Evolutionary conservation across 2,888 invertebrate species (phyloP), one percentile per base, ranked within the genome.

Genomic region (Oithona nana): DNA sequence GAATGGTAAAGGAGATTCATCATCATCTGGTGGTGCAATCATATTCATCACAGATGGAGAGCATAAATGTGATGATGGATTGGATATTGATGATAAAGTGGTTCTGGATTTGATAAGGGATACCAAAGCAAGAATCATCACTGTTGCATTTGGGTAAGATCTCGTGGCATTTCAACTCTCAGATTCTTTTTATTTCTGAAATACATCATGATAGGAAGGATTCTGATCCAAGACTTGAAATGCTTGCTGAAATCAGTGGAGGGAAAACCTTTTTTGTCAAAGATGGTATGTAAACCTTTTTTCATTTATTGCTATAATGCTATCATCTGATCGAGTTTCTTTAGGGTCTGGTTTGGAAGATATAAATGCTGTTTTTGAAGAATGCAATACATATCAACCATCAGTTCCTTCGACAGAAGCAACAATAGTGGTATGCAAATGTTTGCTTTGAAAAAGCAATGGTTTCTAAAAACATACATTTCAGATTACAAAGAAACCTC

Each of bases 71-170:
- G 61, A 54, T 29, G 65, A 64, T 16, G 65, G 66, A 8, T 51
- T 60, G 8, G 68, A 67, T 8, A 63, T 63, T 30, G 22, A 31
- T 49, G 24, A 50, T 28, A 28, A 31, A 28, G 64, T 63, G 30
- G 51, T 66, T 3, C 65, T 52, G 8, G 59, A 59, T 28, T 61
- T 56, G 20, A 63, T 64, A 28, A 65, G 57, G 8, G 64, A 59
- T 0, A 60, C 61, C 3, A 65, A 64, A 26, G 66, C 66, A 52
- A 65, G 67, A 1, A 39, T 66, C 1, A 64, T 66, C 22, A 65
- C 67, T 52, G 62, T 63, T 50, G 66, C 68, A 16, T 67, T 68
- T 1, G 65, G 67, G 49, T 66, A 66, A 6, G 65, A n/a, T n/a
- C n/a, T n/a, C n/a, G n/a, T n/a, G n/a, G n/a, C n/a, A n/a, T n/a